phyloP scores from a whole-genome alignment of 2,797 vertebrate species.

The Pangasius djambal region DNA sequence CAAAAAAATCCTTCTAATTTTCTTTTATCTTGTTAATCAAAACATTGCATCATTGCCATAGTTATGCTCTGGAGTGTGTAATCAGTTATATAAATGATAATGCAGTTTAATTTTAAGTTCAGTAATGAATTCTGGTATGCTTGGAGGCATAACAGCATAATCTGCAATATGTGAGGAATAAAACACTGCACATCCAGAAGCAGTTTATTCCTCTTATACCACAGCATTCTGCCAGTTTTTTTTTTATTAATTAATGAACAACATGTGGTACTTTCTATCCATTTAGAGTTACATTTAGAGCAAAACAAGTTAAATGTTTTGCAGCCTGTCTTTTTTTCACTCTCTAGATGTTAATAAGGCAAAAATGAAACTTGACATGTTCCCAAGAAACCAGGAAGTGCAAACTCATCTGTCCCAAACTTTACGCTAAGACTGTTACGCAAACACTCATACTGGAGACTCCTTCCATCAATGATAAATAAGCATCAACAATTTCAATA shows the following conservation, averaged over 20 bases:
- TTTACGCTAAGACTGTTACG: too few relatives aligned
- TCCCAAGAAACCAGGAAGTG: neutral
- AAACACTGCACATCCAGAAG: neutral
- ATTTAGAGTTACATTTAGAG: neutral
- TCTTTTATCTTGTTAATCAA: neutral
- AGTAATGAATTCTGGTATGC: neutral
- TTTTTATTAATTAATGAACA: neutral
- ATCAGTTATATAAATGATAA: constrained; percentile 10
- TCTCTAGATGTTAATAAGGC: neutral
- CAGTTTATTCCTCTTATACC: neutral
- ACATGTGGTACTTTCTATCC: neutral
- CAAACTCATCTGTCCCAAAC: neutral
- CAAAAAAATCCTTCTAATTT: neutral
- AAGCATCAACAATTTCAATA: neutral
- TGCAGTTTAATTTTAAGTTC: constrained; percentile 3
- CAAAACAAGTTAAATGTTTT: neutral
- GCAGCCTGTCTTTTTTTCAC: too few relatives aligned
- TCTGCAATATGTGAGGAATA: neutral
- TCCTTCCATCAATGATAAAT: too few relatives aligned
- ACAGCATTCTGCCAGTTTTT: too few relatives aligned
- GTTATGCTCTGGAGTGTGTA: neutral
- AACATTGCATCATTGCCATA: neutral
- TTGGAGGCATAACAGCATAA: neutral
- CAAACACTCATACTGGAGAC: neutral
- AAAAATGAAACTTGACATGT: neutral